Evolutionary conservation across 2,797 vertebrate genomes (phyloP).

Genomic region (Hypotaenidia okinawae): DNA sequence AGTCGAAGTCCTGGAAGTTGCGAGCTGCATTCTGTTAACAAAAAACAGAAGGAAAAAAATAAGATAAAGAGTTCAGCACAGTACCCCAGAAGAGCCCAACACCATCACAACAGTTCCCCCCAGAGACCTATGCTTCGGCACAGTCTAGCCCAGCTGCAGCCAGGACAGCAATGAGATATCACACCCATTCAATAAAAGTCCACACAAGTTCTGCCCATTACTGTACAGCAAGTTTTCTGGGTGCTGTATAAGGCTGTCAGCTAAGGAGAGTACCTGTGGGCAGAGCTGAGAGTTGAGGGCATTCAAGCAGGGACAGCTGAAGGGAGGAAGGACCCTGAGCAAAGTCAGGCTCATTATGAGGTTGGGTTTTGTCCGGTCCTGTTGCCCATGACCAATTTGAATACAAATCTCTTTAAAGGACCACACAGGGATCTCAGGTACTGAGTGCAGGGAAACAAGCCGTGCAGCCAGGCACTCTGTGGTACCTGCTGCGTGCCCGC

Average conservation of each 20-base stretch:
- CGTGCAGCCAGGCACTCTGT: not conserved
- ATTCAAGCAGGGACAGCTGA: not conserved
- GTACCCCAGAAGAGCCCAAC: slow-evolving; percentile 18
- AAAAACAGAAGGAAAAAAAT: not conserved
- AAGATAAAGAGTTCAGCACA: slow-evolving; percentile 19
- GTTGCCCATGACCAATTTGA: not conserved
- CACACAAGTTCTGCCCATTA: not conserved
- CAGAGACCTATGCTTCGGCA: not conserved
- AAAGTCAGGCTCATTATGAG: not conserved
- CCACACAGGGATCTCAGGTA: accelerated
- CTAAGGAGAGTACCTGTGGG: not conserved
- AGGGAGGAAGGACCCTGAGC: not conserved
- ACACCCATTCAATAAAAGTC: not conserved
- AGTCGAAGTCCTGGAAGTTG: slow-evolving; percentile 94
- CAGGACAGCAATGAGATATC: not conserved
- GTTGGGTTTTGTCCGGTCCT: not conserved
- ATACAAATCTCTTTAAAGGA: not conserved
- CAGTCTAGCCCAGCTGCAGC: not conserved
- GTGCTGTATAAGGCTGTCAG: not conserved
- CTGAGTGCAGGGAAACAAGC: not conserved
- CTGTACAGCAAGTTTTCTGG: not conserved
- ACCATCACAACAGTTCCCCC: not conserved
- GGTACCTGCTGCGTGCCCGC: not conserved
- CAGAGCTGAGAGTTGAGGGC: not conserved
- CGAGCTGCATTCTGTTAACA: slow-evolving; percentile 85